Conservation (phyloP, 2,113 vertebrate genomes). For the Seriola aureovittata region DNA sequence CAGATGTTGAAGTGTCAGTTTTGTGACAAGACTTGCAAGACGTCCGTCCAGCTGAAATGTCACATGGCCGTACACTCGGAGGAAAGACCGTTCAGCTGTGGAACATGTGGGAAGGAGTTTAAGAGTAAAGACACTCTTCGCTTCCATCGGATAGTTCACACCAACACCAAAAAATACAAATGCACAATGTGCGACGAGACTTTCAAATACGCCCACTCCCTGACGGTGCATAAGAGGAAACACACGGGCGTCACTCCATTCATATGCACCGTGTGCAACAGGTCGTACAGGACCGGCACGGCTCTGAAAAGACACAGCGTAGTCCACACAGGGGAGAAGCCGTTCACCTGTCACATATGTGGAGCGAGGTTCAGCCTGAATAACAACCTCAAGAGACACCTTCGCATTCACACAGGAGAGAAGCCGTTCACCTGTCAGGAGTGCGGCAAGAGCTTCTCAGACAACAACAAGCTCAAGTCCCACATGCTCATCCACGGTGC, state of each 20-base stretch:
- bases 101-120: slow-evolving; percentile 76
- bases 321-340: slow-evolving; percentile 78
- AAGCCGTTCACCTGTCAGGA: slow-evolving; percentile 78
- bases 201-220: slow-evolving; percentile 78
- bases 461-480: slow-evolving; percentile 79
- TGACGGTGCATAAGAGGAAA: slow-evolving; percentile 79
- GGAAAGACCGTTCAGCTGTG: slow-evolving; percentile 75
- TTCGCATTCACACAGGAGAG: slow-evolving; percentile 79
- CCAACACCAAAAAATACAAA: slow-evolving; percentile 71
- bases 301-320: slow-evolving; percentile 74
- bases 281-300: slow-evolving; percentile 70
- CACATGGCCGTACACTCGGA: slow-evolving; percentile 80
- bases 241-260: slow-evolving; percentile 78
- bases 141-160: slow-evolving; percentile 80
- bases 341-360: slow-evolving; percentile 80
- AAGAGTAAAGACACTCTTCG: slow-evolving; percentile 81
- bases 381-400: slow-evolving; percentile 78
- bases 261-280: slow-evolving; percentile 65
- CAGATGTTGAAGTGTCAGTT: slow-evolving; percentile 63
- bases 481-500: slow-evolving; percentile 81
- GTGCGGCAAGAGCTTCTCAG: slow-evolving; percentile 74
- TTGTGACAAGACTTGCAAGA: slow-evolving; percentile 75
- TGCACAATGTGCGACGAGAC: slow-evolving; percentile 76
- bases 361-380: slow-evolving; percentile 78
- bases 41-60: slow-evolving; percentile 60